Evolutionary conservation across 2,797 vertebrate species (phyloP).

Genomic region (Rhyacichthys aspro): DNA sequence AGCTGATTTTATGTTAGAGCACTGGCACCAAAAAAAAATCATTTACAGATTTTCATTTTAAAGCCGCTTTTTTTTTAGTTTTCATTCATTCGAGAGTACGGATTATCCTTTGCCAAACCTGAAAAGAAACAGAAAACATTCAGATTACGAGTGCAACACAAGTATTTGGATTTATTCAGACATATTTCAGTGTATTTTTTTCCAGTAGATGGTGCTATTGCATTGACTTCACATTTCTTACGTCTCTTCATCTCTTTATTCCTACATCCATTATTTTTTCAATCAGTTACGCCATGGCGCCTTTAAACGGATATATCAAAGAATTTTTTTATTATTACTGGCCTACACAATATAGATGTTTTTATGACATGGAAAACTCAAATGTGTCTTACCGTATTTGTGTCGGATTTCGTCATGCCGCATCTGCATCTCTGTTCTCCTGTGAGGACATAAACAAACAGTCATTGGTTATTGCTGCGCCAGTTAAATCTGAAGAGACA

Average conservation of each 20-base stretch:
- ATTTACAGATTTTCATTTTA: background rate
- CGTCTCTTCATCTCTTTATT: background rate
- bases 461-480: too few species aligned
- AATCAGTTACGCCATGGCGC: background rate
- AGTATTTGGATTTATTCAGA: too few species aligned
- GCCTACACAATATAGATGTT: background rate
- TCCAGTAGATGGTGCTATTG: constrained; percentile 54
- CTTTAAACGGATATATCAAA: too few species aligned
- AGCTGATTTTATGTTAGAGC: constrained; percentile 18
- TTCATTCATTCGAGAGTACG: constrained; percentile 89
- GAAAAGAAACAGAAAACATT: constrained; percentile 26
- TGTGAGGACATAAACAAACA: constrained; percentile 58
- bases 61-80: constrained; percentile 63
- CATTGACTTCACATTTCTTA: background rate
- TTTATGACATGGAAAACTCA: too few species aligned
- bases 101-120: constrained; percentile 92
- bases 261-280: background rate
- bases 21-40: constrained; percentile 39
- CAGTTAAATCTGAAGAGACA: too few species aligned
- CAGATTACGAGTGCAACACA: background rate
- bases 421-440: constrained; percentile 91
- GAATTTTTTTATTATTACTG: background rate
- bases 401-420: constrained; percentile 94
- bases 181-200: too few species aligned
- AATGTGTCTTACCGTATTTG: constrained; percentile 87